phyloP scores from a whole-genome alignment of 2,113 vertebrate species.

The Corynorhinus townsendii region DNA sequence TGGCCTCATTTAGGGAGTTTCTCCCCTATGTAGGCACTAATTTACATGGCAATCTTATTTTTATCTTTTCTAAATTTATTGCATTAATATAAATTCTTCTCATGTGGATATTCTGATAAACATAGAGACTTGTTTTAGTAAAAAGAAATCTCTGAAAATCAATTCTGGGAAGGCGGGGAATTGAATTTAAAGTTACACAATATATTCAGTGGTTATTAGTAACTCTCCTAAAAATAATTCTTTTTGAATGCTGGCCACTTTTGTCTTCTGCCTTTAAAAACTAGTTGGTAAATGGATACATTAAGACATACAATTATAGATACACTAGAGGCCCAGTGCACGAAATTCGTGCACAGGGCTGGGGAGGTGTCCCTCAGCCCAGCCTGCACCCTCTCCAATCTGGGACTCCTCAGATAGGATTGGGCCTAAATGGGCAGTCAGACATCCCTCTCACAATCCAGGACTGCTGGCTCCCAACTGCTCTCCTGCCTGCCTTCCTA shows the following conservation, averaged over 20 bases:
- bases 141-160: background rate
- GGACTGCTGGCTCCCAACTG: too few relatives aligned
- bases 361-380: too few relatives aligned
- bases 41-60: background rate
- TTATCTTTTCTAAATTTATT: conserved; percentile 24
- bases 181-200: background rate
- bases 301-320: background rate
- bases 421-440: too few relatives aligned
- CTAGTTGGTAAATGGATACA: background rate
- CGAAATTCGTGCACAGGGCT: too few relatives aligned
- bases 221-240: background rate
- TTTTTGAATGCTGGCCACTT: background rate
- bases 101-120: conserved; percentile 1
- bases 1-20: background rate
- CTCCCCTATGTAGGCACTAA: background rate
- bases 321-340: background rate
- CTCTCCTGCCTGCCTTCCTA: too few relatives aligned
- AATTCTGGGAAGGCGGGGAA: background rate
- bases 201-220: background rate
- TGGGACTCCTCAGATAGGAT: too few relatives aligned
- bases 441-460: too few relatives aligned
- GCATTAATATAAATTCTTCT: conserved; percentile 15
- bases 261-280: background rate
- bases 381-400: too few relatives aligned
- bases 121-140: background rate